Conservation (phyloP, 2,888 invertebrate species). For the Dolichopus griseipennis region DNA sequence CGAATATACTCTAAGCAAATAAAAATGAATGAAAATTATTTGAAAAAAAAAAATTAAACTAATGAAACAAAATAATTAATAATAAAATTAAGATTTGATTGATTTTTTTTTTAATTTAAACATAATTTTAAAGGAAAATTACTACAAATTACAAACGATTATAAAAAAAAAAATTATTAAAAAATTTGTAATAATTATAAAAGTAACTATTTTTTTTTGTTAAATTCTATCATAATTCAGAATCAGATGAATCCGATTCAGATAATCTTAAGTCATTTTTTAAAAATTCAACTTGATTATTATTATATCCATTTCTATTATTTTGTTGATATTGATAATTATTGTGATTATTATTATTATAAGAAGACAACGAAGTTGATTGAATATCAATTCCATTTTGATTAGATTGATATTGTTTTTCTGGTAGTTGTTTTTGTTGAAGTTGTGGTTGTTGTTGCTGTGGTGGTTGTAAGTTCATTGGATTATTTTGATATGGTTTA, state of each 20-base stretch:
- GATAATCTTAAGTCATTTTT: slow-evolving; percentile 80
- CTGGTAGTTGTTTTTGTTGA: slow-evolving; percentile 19
- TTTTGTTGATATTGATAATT: slow-evolving; percentile 13
- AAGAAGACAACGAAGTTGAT: slow-evolving; percentile 22
- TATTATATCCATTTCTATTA: slow-evolving; percentile 31
- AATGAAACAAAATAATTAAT: no score
- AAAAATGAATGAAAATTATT: no score
- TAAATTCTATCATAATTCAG: slow-evolving; percentile 40
- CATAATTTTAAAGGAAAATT: no score
- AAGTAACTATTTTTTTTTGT: no score
- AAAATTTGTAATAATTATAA: no score
- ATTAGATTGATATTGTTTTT: slow-evolving; percentile 21
- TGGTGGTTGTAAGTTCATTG: slow-evolving; percentile 16
- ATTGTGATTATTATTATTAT: slow-evolving; percentile 27
- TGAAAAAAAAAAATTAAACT: no score
- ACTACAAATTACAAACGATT: no score
- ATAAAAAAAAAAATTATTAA: no score
- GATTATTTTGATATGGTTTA: slow-evolving; percentile 16
- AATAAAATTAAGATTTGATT: no score
- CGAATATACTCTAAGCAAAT: no score
- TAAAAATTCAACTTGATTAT: slow-evolving; percentile 49
- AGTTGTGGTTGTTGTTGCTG: slow-evolving; percentile 19
- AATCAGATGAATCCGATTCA: slow-evolving; percentile 76
- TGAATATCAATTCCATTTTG: slow-evolving; percentile 24
- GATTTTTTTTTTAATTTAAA: no score